These are phyloP conservation scores for Sinocyclocheilus rhinocerous DNA, from an alignment of 2,113 vertebrate species.

Conservation along the genomic window DNA sequence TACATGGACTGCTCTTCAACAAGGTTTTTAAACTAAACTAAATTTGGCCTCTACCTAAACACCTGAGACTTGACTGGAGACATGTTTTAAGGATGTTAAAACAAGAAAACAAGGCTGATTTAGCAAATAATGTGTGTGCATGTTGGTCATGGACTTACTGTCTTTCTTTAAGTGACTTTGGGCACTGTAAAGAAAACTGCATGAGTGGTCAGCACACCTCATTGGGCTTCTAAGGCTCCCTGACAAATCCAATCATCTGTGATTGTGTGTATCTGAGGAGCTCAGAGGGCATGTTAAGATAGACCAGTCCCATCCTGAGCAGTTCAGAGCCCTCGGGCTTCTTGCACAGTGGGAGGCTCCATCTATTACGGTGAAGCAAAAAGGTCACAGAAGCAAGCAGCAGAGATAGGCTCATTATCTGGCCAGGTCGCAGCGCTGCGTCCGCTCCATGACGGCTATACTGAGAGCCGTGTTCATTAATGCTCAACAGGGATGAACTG, in stretches of 20 bases:
- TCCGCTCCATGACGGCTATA: slow-evolving; percentile 26
- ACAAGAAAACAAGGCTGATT: not conserved
- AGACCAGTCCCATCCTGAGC: slow-evolving; percentile 38
- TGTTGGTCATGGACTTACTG: not conserved
- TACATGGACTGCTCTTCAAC: too few relatives aligned
- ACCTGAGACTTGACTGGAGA: too few relatives aligned
- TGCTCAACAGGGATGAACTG: slow-evolving; percentile 43
- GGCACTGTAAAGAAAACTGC: slow-evolving; percentile 7
- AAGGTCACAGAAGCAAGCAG: slow-evolving; percentile 56
- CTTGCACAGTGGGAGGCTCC: slow-evolving; percentile 49
- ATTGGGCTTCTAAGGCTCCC: slow-evolving; percentile 16
- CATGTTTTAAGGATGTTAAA: not conserved
- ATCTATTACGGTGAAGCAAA: slow-evolving; percentile 50
- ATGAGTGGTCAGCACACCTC: slow-evolving; percentile 25
- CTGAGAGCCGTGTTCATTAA: slow-evolving; percentile 50
- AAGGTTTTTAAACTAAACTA: too few relatives aligned
- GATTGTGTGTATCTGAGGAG: slow-evolving; percentile 27
- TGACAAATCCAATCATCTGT: slow-evolving; percentile 25
- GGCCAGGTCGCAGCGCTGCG: slow-evolving; percentile 30
- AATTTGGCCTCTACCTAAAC: too few relatives aligned
- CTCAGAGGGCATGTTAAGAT: slow-evolving; percentile 40
- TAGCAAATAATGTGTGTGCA: too few relatives aligned
- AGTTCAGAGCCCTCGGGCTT: slow-evolving; percentile 35
- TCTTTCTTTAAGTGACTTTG: not conserved
- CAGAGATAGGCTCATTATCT: slow-evolving; percentile 57